Evolutionary conservation across 1,140 invertebrate genomes (phyloP).

Genomic region (Aphelenchoides besseyi): DNA sequence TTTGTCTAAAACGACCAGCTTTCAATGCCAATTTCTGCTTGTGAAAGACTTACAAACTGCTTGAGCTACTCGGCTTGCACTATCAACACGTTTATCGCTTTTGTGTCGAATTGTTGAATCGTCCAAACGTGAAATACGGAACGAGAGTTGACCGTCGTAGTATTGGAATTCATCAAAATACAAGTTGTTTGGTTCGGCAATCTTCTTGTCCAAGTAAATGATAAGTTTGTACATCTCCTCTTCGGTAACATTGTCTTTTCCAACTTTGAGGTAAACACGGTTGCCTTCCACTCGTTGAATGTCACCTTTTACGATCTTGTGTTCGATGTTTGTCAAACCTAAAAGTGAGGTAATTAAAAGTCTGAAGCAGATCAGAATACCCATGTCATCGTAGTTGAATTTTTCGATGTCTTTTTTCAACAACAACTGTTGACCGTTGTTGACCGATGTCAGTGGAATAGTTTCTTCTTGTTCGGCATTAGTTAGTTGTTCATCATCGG

Average conservation of each 20-base stretch:
- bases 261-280: slow-evolving; percentile 56
- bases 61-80: slow-evolving; percentile 56
- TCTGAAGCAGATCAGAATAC: slow-evolving; percentile 24
- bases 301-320: slow-evolving; percentile 61
- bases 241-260: slow-evolving; percentile 49
- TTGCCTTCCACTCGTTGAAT: slow-evolving; percentile 60
- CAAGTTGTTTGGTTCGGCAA: slow-evolving; percentile 56
- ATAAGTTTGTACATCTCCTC: slow-evolving; percentile 54
- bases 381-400: slow-evolving; percentile 56
- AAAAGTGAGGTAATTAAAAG: not conserved
- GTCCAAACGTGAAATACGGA: slow-evolving; percentile 49
- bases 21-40: slow-evolving; percentile 7
- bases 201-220: slow-evolving; percentile 53
- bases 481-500: slow-evolving; percentile 1
- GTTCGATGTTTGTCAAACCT: slow-evolving; percentile 48
- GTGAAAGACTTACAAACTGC: slow-evolving; percentile 53
- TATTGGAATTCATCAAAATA: slow-evolving; percentile 61
- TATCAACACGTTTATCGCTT: slow-evolving; percentile 48
- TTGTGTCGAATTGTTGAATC: slow-evolving; percentile 18
- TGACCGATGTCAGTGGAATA: slow-evolving; percentile 46
- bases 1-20: slow-evolving; percentile 49
- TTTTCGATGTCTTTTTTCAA: slow-evolving; percentile 60
- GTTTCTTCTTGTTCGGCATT: slow-evolving; percentile 55
- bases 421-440: slow-evolving; percentile 41
- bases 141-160: slow-evolving; percentile 59